Evolutionary conservation across 2,113 vertebrate species (phyloP), one percentile per base, ranked within the genome.

Genomic region (Misgurnus anguillicaudatus): DNA sequence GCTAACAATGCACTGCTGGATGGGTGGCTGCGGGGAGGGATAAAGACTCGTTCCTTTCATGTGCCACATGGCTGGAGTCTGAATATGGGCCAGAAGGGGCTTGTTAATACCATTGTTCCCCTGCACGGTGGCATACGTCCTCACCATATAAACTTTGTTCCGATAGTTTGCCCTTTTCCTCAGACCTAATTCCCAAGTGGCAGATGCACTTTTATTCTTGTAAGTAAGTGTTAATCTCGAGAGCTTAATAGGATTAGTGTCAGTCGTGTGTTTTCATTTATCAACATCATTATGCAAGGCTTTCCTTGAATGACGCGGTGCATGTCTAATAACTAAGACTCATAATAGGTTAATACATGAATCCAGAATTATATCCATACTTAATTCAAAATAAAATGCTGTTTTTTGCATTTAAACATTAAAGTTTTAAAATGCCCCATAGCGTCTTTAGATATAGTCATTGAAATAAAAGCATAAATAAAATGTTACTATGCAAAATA

Each of bases 51-150:
- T 92, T 88, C 89, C 92, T 95, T 93, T 95, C 90, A 93, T 89
- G 90, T 88, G 90, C 93, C 93, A 95, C 94, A 96, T 95, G 95
- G 92, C 92, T 91, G 71, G 80, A 86, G 87, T 83, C 83, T 95
- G 93, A 90, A 91, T 87, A 89, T 90, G 88, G 93, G 95, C 92
- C 94, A 92, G 90, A 86, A 92, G 92, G 92, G 94, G 90, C 81
- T 88, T 91, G 92, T 90, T 95, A 93, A 89, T 89, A 83, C 91
- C 83, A 94, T 96, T 97, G 93, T 96, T 88, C 82, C 5, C 36
- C 81, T 60, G 86, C 80, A 89, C 91, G 90, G 82, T 83, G 85
- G 91, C 92, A 93, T 86, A 87, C 85, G 87, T 84, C 80, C 75
- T 53, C 86, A 92, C 91, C 90, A 89, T 91, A 88, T 90, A 90